Evolutionary conservation across 2,113 vertebrate species (phyloP), one percentile per base, ranked within the genome.

Genomic region (Cavia porcellus): DNA sequence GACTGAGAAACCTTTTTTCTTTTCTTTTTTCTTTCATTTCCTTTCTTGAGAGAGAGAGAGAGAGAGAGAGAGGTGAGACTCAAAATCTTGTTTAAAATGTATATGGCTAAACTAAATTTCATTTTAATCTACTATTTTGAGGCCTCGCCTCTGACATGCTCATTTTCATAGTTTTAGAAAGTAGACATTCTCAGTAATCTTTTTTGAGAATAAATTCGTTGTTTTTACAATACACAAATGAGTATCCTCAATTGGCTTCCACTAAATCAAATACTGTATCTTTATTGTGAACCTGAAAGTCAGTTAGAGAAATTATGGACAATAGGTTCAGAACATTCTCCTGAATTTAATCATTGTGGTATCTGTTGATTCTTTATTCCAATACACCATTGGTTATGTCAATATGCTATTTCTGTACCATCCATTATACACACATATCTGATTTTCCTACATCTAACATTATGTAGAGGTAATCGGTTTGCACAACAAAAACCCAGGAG

Each of bases 101-200:
- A 0, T 12, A 1, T 74, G 10, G 3, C 30, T 93, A 94, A 79
- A 15, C 14, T 70, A 86, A 66, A 89, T 87, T 96, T 84, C 47
- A 64, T 75, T 94, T 84, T 87, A 84, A 47, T 91, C 35, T 66
- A 28, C 14, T 72, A 7, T 91, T 92, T 89, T 81, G 17, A 95
- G n/a, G 30, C 55, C 17, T 85, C 79, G 25, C 61, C 25, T 87
- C 79, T 64, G 77, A 66, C 17, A 25, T 87, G 47, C 7, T 93
- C 47, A 66, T 82, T 87, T 81, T 20, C 52, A 75, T 61, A 75
- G 0, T 70, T 94, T 45, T 25, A 70, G 72, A 38, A 68, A 85
- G 74, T 19, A 2, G 68, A 28, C 68, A 95, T 92, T 96, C 94
- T 75, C 61, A 50, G 0, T 86, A 89, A 89, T 24, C 80, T 35